A percentile compares a stretch with the other conserved stretches of the same genome.
Conservation (phyloP, 1,140 invertebrate genomes). For the Agraylea sexmaculata region DNA sequence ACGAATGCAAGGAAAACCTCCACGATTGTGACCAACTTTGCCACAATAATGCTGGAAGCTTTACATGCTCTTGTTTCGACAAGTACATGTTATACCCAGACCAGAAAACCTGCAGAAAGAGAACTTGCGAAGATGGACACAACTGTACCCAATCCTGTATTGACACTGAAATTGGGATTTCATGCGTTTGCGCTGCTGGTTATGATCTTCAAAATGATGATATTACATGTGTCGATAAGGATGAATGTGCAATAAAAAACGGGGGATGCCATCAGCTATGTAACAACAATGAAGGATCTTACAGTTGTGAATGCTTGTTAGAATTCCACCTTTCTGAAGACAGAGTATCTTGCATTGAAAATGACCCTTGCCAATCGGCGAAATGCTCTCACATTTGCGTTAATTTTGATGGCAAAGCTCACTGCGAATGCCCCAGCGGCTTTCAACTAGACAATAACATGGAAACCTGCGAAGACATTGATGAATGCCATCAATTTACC, state of each 20-base stretch:
- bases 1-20: constrained; percentile 53
- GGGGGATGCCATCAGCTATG: constrained; percentile 47
- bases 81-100: constrained; percentile 39
- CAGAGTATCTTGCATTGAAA: constrained; percentile 57
- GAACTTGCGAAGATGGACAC: constrained; percentile 26
- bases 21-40: constrained; percentile 37
- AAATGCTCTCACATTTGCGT: constrained; percentile 24
- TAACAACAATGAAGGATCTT: constrained; percentile 52
- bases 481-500: constrained; percentile 23
- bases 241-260: constrained; percentile 52
- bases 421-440: constrained; percentile 45
- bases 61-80: constrained; percentile 41
- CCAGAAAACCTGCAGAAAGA: constrained; percentile 18
- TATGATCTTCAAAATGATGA: constrained; percentile 60
- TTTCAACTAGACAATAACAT: constrained; percentile 35
- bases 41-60: constrained; percentile 38
- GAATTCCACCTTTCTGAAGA: constrained; percentile 53
- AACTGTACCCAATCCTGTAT: constrained; percentile 43
- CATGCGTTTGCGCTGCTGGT: constrained; percentile 45
- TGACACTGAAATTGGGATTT: constrained; percentile 37
- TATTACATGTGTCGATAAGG: constrained; percentile 53
- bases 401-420: constrained; percentile 29
- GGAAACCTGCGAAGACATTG: constrained; percentile 43
- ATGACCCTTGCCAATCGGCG: constrained; percentile 51
- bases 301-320: constrained; percentile 46